These are phyloP conservation scores for Diuraphis noxia DNA, from an alignment of 1,140 invertebrate genomes.

Conservation along the genomic window DNA sequence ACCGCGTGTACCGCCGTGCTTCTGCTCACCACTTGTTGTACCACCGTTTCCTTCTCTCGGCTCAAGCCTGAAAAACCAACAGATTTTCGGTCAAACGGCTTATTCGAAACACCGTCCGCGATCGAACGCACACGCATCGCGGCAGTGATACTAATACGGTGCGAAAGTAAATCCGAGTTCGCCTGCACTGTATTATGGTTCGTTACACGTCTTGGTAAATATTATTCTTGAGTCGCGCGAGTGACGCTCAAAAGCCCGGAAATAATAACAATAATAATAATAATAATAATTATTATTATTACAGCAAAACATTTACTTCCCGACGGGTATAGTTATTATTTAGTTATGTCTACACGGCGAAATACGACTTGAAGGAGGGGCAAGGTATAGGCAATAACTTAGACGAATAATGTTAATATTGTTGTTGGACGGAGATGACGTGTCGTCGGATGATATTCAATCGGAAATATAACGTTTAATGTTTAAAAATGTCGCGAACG, in stretches of 20 bases:
- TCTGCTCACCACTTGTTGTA: constrained; percentile 34
- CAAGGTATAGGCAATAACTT: background rate
- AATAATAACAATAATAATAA: no score
- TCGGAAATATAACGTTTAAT: no score
- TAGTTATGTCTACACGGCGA: background rate
- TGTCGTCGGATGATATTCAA: no score
- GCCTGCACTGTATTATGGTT: background rate
- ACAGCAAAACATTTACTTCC: background rate
- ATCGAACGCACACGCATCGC: background rate
- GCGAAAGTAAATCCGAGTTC: background rate
- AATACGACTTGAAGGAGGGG: background rate
- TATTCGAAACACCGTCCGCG: background rate
- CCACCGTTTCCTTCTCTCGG: constrained; percentile 27
- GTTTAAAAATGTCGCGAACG: no score
- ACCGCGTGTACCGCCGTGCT: constrained; percentile 45
- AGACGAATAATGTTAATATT: background rate
- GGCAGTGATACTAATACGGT: background rate
- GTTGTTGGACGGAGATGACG: background rate
- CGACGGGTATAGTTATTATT: background rate
- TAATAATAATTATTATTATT: background rate
- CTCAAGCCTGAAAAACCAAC: background rate
- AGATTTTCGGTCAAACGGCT: background rate
- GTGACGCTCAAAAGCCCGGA: background rate
- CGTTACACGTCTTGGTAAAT: background rate
- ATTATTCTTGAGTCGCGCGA: background rate